Conservation (phyloP, 2,888 invertebrate genomes). For the Erebia ligea region DNA sequence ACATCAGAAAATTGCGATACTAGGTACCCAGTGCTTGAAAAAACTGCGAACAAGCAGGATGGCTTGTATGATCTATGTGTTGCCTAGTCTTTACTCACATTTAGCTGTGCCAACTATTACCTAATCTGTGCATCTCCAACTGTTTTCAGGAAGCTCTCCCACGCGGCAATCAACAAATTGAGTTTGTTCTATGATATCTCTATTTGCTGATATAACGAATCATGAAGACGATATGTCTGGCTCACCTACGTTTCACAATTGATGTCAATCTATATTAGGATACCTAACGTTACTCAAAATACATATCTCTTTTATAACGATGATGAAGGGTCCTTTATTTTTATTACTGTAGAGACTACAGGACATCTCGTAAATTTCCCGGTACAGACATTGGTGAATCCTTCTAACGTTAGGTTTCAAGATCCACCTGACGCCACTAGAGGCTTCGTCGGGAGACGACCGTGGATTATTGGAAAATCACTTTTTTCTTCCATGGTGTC, state of each 20-base stretch:
- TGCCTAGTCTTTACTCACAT: constrained; percentile 33
- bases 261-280: neutral
- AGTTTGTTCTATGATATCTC: constrained; percentile 22
- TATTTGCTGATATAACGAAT: constrained; percentile 8
- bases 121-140: constrained; percentile 38
- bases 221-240: neutral
- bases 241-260: neutral
- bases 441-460: neutral
- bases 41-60: constrained; percentile 32
- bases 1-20: neutral
- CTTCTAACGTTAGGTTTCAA: no score
- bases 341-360: neutral
- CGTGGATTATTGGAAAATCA: neutral
- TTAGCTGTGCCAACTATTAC: constrained; percentile 40
- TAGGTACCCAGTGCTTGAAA: constrained; percentile 26
- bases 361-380: neutral
- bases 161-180: constrained; percentile 27
- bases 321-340: neutral
- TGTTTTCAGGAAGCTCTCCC: constrained; percentile 33
- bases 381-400: neutral
- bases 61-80: constrained; percentile 31
- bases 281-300: neutral
- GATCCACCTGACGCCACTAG: neutral
- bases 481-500: neutral
- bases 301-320: neutral